A percentile compares a stretch with the other conserved stretches of the same genome.
phyloP scores from a whole-genome alignment of 1,140 invertebrate genomes.

The Schlechtendalia chinensis region DNA sequence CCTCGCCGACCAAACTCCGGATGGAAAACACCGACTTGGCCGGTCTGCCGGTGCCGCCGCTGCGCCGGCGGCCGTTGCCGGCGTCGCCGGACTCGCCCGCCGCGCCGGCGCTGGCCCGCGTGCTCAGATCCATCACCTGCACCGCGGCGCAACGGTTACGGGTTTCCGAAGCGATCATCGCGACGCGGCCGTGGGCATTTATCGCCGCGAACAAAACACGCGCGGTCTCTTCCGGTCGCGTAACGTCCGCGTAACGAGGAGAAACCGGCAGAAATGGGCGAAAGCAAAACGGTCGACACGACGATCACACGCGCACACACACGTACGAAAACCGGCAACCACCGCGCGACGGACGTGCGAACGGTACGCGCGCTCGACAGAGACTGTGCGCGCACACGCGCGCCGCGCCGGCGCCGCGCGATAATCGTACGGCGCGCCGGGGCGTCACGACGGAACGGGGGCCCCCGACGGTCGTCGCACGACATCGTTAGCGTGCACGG shows the following conservation, averaged over 20 bases:
- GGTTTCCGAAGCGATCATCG: conserved; percentile 33
- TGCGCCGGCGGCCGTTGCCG: neutral
- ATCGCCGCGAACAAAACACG: neutral
- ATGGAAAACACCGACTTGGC: conserved; percentile 54
- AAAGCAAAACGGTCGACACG: too few relatives aligned
- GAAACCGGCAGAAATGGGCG: neutral
- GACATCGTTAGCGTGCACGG: neutral
- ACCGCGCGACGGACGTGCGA: neutral
- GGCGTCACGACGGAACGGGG: neutral
- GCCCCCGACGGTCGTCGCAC: neutral
- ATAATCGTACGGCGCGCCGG: too few relatives aligned
- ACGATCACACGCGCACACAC: neutral
- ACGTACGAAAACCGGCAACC: neutral
- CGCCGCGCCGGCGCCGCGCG: neutral
- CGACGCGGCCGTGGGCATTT: conserved; percentile 13
- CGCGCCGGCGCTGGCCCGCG: conserved; percentile 17
- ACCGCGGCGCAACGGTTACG: conserved; percentile 28
- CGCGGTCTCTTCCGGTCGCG: too few relatives aligned
- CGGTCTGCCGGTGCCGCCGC: conserved; percentile 48
- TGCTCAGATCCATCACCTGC: conserved; percentile 29
- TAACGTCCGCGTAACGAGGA: too few relatives aligned
- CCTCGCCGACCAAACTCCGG: conserved; percentile 53
- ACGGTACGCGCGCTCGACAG: conserved; percentile 1
- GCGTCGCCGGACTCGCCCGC: neutral
- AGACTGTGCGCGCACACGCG: neutral